These are phyloP conservation scores for Megastigmus dorsalis DNA, from an alignment of 2,888 invertebrate species.

Conservation along the genomic window DNA sequence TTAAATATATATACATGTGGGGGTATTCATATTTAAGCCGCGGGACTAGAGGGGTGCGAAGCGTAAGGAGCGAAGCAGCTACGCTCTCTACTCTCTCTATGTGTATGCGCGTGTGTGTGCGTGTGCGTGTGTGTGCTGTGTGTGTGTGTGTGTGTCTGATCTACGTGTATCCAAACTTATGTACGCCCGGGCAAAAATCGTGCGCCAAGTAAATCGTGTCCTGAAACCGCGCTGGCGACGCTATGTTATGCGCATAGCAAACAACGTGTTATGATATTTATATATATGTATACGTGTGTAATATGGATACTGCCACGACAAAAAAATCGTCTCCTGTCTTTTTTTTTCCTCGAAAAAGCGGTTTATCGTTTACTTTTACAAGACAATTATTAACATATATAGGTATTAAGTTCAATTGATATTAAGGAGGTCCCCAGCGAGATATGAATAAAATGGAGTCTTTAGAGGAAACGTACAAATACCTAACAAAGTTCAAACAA, in stretches of 20 bases:
- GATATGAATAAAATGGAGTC: too few relatives aligned
- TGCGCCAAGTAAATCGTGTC: not conserved
- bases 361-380: too few relatives aligned
- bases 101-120: too few relatives aligned
- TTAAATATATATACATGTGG: not conserved
- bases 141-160: slow-evolving; percentile 7
- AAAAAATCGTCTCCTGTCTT: too few relatives aligned
- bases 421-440: too few relatives aligned
- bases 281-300: not conserved
- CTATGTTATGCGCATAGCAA: slow-evolving; percentile 28
- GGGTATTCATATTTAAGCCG: slow-evolving; percentile 23
- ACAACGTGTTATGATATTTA: not conserved
- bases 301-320: too few relatives aligned
- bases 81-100: too few relatives aligned
- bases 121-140: too few relatives aligned
- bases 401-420: too few relatives aligned
- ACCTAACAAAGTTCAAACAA: too few relatives aligned
- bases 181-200: slow-evolving; percentile 7
- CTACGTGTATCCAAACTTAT: slow-evolving; percentile 26
- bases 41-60: not conserved
- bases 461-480: too few relatives aligned
- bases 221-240: not conserved
- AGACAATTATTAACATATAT: too few relatives aligned
- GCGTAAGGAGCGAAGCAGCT: not conserved
- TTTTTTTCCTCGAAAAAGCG: not conserved